Conservation (phyloP, 2,888 invertebrate genomes). For the Eupithecia tripunctaria region DNA sequence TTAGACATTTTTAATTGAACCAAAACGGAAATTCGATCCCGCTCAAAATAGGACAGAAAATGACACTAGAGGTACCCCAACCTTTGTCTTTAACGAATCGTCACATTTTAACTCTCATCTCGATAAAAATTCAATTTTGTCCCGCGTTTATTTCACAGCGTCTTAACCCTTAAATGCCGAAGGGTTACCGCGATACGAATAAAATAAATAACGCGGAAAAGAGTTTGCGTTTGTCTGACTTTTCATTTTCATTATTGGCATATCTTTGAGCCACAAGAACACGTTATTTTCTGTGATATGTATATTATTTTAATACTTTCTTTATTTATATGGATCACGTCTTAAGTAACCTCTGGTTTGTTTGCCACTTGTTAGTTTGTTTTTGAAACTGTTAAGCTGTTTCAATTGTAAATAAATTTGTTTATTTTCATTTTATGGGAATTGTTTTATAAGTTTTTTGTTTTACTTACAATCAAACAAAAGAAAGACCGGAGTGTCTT, state of each 20-base stretch:
- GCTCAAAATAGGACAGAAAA: conserved; percentile 32
- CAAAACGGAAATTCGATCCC: conserved; percentile 50
- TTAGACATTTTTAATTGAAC: background rate
- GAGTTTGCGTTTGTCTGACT: background rate
- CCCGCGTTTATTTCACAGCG: conserved; percentile 63
- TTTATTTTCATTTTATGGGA: too few species aligned
- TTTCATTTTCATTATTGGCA: background rate
- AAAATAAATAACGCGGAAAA: background rate
- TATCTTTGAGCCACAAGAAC: background rate
- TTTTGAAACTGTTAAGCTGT: background rate
- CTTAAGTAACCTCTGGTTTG: background rate
- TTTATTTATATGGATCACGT: background rate
- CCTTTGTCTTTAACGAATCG: conserved; percentile 61
- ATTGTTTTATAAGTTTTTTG: background rate
- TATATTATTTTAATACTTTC: too few species aligned
- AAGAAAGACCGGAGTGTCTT: background rate
- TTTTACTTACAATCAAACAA: background rate
- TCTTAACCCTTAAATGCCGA: conserved; percentile 31
- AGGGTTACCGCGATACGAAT: conserved; percentile 14
- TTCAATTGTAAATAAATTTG: background rate
- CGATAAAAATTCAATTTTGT: conserved; percentile 83
- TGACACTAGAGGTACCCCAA: conserved; percentile 36
- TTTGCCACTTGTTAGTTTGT: background rate
- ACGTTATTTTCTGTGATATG: background rate
- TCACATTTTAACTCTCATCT: conserved; percentile 68